A percentile compares a stretch with the other conserved stretches of the same genome.
phyloP scores from a whole-genome alignment of 2,797 vertebrate genomes.

The Squalus acanthias region DNA sequence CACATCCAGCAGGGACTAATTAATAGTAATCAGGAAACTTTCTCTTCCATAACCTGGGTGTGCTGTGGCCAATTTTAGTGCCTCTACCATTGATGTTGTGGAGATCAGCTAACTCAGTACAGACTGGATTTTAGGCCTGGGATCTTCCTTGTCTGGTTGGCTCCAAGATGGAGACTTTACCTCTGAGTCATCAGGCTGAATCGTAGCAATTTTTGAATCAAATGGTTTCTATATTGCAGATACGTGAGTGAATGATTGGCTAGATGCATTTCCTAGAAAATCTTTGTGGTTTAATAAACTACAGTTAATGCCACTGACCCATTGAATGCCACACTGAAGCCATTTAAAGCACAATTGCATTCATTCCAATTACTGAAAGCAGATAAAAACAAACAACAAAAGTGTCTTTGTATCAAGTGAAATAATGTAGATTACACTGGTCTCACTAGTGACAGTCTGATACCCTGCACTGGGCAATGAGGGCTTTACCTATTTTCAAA shows the following conservation, averaged over 20 bases:
- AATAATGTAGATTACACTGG: not conserved
- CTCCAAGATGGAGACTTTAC: not conserved
- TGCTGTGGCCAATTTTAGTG: not conserved
- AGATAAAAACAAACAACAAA: not conserved
- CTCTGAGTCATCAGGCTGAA: not conserved
- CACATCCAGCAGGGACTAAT: no score
- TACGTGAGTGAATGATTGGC: not conserved
- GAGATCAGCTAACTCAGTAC: not conserved
- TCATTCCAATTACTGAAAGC: conserved; percentile 11
- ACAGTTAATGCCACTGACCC: not conserved
- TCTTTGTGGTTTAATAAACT: not conserved
- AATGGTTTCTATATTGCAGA: not conserved
- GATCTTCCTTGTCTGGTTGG: not conserved
- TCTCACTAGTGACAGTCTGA: not conserved
- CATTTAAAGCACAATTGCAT: not conserved
- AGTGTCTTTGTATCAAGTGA: not conserved
- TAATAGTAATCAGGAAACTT: no score
- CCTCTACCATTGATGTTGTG: not conserved
- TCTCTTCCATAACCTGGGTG: not conserved
- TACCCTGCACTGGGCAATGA: not conserved
- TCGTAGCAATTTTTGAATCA: not conserved
- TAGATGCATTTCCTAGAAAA: not conserved
- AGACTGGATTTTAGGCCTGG: not conserved
- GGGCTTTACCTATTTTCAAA: not conserved
- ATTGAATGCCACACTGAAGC: not conserved